Percentiles rank a stretch among this genome's conserved stretches.
Evolutionary conservation across 2,797 vertebrate species (phyloP).

Genomic region (Arnoldichthys spilopterus): DNA sequence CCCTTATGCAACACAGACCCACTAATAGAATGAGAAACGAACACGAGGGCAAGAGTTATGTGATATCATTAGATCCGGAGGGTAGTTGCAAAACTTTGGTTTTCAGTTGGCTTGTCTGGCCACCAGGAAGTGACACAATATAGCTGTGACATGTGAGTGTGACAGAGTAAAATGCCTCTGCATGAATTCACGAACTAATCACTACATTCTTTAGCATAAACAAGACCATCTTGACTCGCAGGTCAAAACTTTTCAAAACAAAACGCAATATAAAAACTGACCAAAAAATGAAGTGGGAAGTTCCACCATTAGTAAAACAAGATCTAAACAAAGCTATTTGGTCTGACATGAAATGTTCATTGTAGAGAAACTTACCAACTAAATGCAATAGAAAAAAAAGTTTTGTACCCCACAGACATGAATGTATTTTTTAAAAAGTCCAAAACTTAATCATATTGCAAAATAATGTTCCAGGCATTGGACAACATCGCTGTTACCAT

Average conservation of each 20-base stretch:
- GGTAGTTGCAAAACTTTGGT: constrained; percentile 50
- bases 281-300: too few species aligned
- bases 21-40: neutral
- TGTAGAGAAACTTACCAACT: too few species aligned
- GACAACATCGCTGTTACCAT: too few species aligned
- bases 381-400: too few species aligned
- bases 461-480: too few species aligned
- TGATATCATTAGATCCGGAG: constrained; percentile 11
- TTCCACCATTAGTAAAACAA: too few species aligned
- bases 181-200: neutral
- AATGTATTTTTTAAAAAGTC: too few species aligned
- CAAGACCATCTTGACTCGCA: neutral
- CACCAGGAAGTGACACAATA: constrained; percentile 1
- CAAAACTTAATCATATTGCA: too few species aligned
- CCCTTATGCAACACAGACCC: constrained; percentile 25
- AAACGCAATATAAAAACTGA: neutral
- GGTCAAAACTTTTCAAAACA: neutral
- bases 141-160: neutral
- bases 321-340: too few species aligned
- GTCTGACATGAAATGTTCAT: too few species aligned
- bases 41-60: constrained; percentile 10
- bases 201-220: constrained; percentile 4
- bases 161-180: neutral
- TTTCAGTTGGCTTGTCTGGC: neutral
- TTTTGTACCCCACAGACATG: too few species aligned